These are phyloP conservation scores for Drosophila anomalata DNA, from an alignment of 2,888 invertebrate genomes.

Conservation along the genomic window DNA sequence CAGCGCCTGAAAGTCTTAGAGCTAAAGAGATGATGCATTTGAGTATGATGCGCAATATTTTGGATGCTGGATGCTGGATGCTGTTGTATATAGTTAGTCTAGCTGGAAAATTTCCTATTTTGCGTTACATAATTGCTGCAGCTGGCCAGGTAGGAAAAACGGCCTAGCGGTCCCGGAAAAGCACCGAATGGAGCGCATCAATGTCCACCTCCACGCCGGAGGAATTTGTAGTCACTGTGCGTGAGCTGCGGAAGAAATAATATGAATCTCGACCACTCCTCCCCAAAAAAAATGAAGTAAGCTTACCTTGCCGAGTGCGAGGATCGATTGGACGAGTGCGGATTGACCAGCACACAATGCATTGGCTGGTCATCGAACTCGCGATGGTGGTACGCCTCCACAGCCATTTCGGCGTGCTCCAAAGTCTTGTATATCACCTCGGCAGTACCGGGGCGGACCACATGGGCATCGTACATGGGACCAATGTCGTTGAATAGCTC, in stretches of 20 bases:
- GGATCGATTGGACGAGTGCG: conserved; percentile 87
- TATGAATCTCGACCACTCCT: too few relatives aligned
- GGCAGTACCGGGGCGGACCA: conserved; percentile 94
- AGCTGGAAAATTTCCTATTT: conserved; percentile 25
- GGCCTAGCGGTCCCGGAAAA: conserved; percentile 80
- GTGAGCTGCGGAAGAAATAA: conserved; percentile 47
- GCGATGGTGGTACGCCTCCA: conserved; percentile 96
- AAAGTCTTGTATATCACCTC: conserved; percentile 95
- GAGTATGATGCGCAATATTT: not conserved
- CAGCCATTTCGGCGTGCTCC: conserved; percentile 94
- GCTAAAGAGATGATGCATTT: conserved; percentile 29
- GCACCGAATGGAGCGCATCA: conserved; percentile 83
- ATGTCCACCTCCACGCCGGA: conserved; percentile 83
- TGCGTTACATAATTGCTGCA: conserved; percentile 1
- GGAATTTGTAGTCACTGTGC: conserved; percentile 73
- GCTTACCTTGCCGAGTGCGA: conserved; percentile 83
- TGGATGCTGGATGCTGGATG: not conserved
- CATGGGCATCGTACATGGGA: conserved; percentile 91
- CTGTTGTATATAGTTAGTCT: not conserved
- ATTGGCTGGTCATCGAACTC: conserved; percentile 97
- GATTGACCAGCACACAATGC: conserved; percentile 94
- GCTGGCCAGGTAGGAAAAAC: too few relatives aligned
- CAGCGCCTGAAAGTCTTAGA: conserved; percentile 19
- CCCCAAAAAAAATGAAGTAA: not conserved
- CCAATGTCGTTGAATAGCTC: conserved; percentile 97